Evolutionary conservation across 1,140 invertebrate species (phyloP), one percentile per base, ranked within the genome.

Genomic region (Plodia interpunctella): DNA sequence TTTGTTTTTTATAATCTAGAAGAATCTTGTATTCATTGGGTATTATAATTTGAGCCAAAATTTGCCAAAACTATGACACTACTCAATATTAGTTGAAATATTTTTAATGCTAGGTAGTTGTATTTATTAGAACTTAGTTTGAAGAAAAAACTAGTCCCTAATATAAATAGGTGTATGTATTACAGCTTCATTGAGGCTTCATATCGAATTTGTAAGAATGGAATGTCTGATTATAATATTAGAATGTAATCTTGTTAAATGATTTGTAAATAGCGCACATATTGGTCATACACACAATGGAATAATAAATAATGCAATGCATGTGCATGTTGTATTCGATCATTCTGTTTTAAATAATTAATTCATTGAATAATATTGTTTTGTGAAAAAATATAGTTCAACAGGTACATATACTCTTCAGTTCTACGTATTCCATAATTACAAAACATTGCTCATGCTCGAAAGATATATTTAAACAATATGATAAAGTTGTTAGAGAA

Each of bases 41-140:
- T 66, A 68, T 67, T 74, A 78, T 83, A 63, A 76, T 82, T 88
- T 85, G 78, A 75, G 80, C 85, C 82, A 86, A 87, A 85, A 82
- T 78, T 83, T 83, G 83, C 85, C 85, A 88, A 88, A 86, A 75
- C 59, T 61, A 52, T 53, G 59, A 59, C 50, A 65, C 59, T 53
- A 68, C 62, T 66, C 59, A 57, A 74, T 38, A 58, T 62, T 70
- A 70, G 62, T 62, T 62, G 57, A 72, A 60, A 55, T 68, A 67
- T 68, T 61, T 68, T 66, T 65, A 44, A 15, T 44, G 38, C 13
- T 49, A 65, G 60, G 51, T 72, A 66, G 63, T 67, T 69, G 35
- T 38, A 67, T 69, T 67, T 66, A 65, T 74, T 72, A 72, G 61
- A 63, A 62, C 10, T 67, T 72, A 72, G 67, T 63, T 64, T 44